phyloP scores from a whole-genome alignment of 2,797 vertebrate species.

The Sebastes matsubarae region DNA sequence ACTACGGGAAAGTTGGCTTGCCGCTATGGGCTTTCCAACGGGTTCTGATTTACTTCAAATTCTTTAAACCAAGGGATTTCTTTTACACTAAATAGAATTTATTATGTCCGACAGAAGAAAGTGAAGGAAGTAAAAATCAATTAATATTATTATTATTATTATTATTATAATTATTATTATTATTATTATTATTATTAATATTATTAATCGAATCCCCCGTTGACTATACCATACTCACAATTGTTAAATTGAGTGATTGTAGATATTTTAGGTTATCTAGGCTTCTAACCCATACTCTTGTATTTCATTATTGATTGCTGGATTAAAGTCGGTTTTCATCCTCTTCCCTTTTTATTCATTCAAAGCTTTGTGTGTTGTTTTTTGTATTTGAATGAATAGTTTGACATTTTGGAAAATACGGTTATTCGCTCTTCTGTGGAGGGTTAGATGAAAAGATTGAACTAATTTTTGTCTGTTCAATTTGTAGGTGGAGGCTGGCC shows the following conservation, averaged over 20 bases:
- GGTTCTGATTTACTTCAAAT: slow-evolving; percentile 62
- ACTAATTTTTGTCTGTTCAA: background rate
- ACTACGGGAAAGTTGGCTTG: background rate
- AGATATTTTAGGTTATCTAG: background rate
- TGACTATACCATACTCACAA: too few relatives aligned
- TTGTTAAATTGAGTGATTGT: background rate
- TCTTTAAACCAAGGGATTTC: slow-evolving; percentile 21
- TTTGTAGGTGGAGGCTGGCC: background rate
- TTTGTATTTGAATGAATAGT: background rate
- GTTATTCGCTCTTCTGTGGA: background rate
- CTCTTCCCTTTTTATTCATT: background rate
- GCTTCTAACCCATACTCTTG: background rate
- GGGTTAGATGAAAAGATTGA: background rate
- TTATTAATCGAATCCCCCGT: background rate
- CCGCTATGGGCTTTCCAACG: slow-evolving; percentile 31
- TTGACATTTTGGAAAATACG: background rate
- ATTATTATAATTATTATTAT: too few relatives aligned
- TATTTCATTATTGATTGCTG: background rate
- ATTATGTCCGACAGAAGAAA: background rate
- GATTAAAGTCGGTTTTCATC: background rate
- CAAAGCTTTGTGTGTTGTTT: background rate
- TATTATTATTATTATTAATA: too few relatives aligned
- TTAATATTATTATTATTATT: background rate
- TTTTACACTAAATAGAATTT: background rate
- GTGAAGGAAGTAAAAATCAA: background rate